Percentiles rank a stretch among this genome's conserved stretches.
These are phyloP conservation scores for Cylas formicarius DNA, from an alignment of 1,140 invertebrate genomes.

Conservation along the genomic window DNA sequence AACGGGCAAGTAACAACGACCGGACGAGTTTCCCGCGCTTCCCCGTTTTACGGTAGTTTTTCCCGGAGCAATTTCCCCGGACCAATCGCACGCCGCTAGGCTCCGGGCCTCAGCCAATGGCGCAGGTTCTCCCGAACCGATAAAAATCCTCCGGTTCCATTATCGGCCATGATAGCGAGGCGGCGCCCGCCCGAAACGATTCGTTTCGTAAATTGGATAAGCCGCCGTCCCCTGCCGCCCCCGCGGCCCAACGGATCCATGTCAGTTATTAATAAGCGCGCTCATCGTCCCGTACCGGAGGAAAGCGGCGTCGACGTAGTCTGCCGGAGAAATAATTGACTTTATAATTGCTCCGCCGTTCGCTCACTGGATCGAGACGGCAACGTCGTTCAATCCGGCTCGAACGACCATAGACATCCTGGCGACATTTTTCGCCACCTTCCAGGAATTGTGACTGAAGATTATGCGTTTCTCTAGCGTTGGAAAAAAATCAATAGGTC, in stretches of 20 bases:
- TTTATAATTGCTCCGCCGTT: conserved; percentile 2
- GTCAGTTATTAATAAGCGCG: conserved; percentile 3
- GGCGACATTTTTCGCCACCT: too few relatives aligned
- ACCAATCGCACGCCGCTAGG: not conserved
- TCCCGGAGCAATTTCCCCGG: not conserved
- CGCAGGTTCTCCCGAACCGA: not conserved
- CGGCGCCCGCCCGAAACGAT: not conserved
- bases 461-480: too few relatives aligned
- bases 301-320: too few relatives aligned
- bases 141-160: conserved; percentile 7
- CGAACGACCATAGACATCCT: too few relatives aligned
- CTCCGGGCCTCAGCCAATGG: not conserved
- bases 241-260: not conserved
- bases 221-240: not conserved
- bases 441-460: too few relatives aligned
- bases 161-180: conserved; percentile 6
- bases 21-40: not conserved
- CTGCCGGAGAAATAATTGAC: not conserved
- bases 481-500: too few relatives aligned
- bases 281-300: too few relatives aligned
- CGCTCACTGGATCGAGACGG: too few relatives aligned
- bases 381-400: too few relatives aligned
- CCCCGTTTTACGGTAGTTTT: too few relatives aligned
- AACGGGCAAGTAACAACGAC: not conserved
- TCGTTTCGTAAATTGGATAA: not conserved